These are phyloP conservation scores for Unio delphinus DNA, from an alignment of 2,888 invertebrate genomes.

Conservation along the genomic window DNA sequence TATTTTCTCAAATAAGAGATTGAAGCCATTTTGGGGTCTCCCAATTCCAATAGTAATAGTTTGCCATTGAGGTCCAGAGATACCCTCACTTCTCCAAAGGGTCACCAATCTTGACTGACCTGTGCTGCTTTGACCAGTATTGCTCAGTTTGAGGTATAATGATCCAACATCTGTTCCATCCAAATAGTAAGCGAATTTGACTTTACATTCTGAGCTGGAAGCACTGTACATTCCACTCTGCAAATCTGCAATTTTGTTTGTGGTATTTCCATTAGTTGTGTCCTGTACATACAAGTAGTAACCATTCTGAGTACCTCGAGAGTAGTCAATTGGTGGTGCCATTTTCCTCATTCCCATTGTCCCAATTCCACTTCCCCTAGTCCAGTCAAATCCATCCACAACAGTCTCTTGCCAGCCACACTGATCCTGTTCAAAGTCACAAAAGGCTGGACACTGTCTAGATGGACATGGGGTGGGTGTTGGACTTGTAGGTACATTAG, in stretches of 20 bases:
- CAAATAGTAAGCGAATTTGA: conserved; percentile 59
- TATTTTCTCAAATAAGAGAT: conserved; percentile 41
- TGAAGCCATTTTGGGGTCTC: conserved; percentile 42
- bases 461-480: conserved; percentile 31
- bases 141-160: conserved; percentile 40
- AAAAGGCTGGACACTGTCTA: conserved; percentile 51
- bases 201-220: conserved; percentile 51
- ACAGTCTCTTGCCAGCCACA: conserved; percentile 59
- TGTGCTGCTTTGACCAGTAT: conserved; percentile 21
- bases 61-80: conserved; percentile 39
- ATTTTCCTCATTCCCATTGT: conserved; percentile 22
- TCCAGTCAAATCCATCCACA: conserved; percentile 59
- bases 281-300: conserved; percentile 59
- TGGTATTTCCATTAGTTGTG: conserved; percentile 32
- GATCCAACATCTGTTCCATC: conserved; percentile 42
- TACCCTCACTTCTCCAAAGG: conserved; percentile 33
- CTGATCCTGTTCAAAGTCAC: conserved; percentile 64
- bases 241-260: conserved; percentile 41
- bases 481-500: conserved; percentile 22
- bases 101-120: conserved; percentile 15
- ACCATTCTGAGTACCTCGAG: conserved; percentile 47
- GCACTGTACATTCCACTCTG: conserved; percentile 45
- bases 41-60: conserved; percentile 56
- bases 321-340: conserved; percentile 55
- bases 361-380: conserved; percentile 38